Evolutionary conservation across 2,113 vertebrate genomes (phyloP), one percentile per base, ranked within the genome.

Genomic region (Glaucomys volans): DNA sequence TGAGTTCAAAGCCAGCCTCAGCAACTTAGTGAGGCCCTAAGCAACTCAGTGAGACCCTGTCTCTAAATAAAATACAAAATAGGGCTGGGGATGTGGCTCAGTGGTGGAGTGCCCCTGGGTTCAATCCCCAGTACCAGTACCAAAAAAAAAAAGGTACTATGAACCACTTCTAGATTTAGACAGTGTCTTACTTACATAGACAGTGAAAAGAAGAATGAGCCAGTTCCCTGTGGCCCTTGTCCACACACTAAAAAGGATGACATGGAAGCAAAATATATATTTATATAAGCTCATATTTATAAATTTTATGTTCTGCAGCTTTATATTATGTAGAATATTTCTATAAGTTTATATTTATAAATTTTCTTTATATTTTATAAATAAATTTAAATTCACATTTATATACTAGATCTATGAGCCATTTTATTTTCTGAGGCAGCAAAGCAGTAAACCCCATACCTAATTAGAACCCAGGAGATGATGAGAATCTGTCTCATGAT

Each of bases 91-190:
- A n/a, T n/a, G n/a, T n/a, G n/a, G n/a, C n/a, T n/a, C n/a, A n/a
- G n/a, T n/a, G n/a, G n/a, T n/a, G n/a, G n/a, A n/a, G n/a, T n/a
- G n/a, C n/a, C n/a, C n/a, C n/a, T n/a, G n/a, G n/a, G n/a, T n/a
- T n/a, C n/a, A n/a, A n/a, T n/a, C n/a, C n/a, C n/a, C n/a, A n/a
- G n/a, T n/a, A n/a, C n/a, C n/a, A n/a, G n/a, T n/a, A n/a, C n/a
- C n/a, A n/a, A n/a, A n/a, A n/a, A 47, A 47, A 47, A 47, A 75
- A 86, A 93, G 67, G 93, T 50, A 91, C 18, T 93, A 18, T 66
- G 64, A 93, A 64, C 52, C 59, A 71, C 77, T 95, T 97, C 81
- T 93, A 95, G 74, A 87, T 93, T 79, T 85, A 44, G 28, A 76
- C 57, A 86, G 59, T 77, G 54, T 94, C 81, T 86, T 92, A 80